phyloP scores from a whole-genome alignment of 2,888 invertebrate species.

The Drosophila mulleri region DNA sequence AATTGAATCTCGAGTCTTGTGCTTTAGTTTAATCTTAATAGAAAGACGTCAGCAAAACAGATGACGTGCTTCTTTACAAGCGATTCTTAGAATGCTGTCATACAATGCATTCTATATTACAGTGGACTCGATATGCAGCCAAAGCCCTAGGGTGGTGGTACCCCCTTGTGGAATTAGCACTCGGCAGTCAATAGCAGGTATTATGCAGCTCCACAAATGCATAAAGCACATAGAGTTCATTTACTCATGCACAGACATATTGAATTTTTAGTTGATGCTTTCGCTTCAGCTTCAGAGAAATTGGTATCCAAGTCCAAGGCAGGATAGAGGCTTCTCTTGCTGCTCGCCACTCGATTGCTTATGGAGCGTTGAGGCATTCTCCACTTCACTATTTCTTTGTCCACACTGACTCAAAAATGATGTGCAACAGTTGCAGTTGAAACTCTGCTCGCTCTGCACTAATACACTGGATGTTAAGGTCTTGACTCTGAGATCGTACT shows the following conservation, averaged over 20 bases:
- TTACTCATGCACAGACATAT: background rate
- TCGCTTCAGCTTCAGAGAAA: background rate
- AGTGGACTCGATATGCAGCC: no score
- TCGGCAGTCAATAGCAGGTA: background rate
- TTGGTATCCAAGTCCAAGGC: background rate
- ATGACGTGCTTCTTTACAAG: background rate
- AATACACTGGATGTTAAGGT: background rate
- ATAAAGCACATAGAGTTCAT: background rate
- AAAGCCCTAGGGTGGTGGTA: background rate
- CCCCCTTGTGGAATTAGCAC: background rate
- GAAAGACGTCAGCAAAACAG: constrained; percentile 1
- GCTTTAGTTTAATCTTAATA: background rate
- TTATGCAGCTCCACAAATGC: constrained; percentile 1
- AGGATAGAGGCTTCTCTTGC: background rate
- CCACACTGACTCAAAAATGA: background rate
- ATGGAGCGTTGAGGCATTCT: background rate
- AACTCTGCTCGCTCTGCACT: background rate
- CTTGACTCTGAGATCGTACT: background rate
- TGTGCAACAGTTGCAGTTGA: background rate
- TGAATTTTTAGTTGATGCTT: background rate
- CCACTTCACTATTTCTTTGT: background rate
- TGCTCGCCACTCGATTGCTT: background rate
- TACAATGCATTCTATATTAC: background rate
- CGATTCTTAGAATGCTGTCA: background rate
- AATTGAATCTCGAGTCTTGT: background rate